These are phyloP conservation scores for Macquaria australasica DNA, from an alignment of 2,113 vertebrate genomes.

Conservation along the genomic window DNA sequence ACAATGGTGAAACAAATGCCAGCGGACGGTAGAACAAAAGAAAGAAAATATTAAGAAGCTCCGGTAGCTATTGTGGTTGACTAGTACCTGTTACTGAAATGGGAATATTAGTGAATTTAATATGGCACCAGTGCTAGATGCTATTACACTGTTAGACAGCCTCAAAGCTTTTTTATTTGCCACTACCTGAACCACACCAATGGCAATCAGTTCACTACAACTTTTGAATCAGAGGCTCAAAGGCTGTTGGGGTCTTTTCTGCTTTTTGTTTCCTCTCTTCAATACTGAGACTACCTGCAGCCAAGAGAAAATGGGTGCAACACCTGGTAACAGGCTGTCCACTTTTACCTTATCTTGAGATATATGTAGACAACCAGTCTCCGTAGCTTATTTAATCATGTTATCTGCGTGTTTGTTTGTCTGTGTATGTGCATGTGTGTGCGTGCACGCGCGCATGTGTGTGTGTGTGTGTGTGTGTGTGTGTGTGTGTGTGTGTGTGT, in stretches of 20 bases:
- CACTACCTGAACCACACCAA: background rate
- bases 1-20: no score
- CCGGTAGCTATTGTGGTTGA: no score
- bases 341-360: constrained; percentile 37
- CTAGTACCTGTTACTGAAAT: background rate
- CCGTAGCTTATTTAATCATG: constrained; percentile 49
- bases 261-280: constrained; percentile 4
- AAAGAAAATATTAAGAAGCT: background rate
- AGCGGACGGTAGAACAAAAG: background rate
- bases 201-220: background rate
- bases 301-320: constrained; percentile 29
- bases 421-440: constrained; percentile 8
- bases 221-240: constrained; percentile 1
- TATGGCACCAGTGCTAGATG: background rate
- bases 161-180: background rate
- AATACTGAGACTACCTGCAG: constrained; percentile 16
- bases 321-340: constrained; percentile 19
- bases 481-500: background rate
- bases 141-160: background rate
- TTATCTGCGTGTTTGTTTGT: constrained; percentile 53
- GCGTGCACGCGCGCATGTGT: background rate
- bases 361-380: constrained; percentile 60
- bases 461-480: background rate
- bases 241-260: background rate
- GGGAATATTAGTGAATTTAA: background rate